Conservation (phyloP, 2,888 invertebrate genomes). For the Cosmopolites sordidus region DNA sequence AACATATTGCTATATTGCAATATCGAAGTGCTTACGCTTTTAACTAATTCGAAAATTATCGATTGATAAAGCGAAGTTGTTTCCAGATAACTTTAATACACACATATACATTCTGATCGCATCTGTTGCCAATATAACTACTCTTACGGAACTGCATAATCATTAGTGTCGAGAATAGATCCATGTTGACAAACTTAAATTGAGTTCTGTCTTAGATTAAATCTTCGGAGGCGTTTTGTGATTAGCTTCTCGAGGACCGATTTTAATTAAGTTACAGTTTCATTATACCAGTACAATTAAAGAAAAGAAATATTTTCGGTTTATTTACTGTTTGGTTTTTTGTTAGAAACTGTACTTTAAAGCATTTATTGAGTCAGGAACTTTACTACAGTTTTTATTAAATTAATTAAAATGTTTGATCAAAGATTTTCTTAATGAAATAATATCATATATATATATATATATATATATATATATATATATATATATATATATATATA, state of each 20-base stretch:
- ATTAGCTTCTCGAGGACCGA: not conserved
- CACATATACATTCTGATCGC: slow-evolving; percentile 7
- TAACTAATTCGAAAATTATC: not conserved
- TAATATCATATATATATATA: too few relatives aligned
- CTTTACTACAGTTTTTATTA: too few relatives aligned
- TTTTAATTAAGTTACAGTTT: not conserved
- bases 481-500: too few relatives aligned
- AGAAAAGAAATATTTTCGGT: too few relatives aligned
- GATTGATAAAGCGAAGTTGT: not conserved
- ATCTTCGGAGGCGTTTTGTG: slow-evolving; percentile 3
- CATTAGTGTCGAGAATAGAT: slow-evolving; percentile 5
- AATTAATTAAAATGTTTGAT: too few relatives aligned
- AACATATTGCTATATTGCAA: too few relatives aligned
- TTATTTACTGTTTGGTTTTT: too few relatives aligned
- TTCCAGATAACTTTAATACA: slow-evolving; percentile 3
- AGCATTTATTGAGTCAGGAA: too few relatives aligned
- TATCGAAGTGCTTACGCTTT: not conserved
- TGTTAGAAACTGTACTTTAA: too few relatives aligned
- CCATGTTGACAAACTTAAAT: slow-evolving; percentile 17
- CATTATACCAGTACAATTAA: too few relatives aligned
- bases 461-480: too few relatives aligned
- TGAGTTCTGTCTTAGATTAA: slow-evolving; percentile 9
- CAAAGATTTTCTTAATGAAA: too few relatives aligned
- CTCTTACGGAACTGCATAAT: slow-evolving; percentile 3
- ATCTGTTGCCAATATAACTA: slow-evolving; percentile 8